Evolutionary conservation across 2,888 invertebrate genomes (phyloP), one percentile per base, ranked within the genome.

Genomic region (Phalangium opilio): DNA sequence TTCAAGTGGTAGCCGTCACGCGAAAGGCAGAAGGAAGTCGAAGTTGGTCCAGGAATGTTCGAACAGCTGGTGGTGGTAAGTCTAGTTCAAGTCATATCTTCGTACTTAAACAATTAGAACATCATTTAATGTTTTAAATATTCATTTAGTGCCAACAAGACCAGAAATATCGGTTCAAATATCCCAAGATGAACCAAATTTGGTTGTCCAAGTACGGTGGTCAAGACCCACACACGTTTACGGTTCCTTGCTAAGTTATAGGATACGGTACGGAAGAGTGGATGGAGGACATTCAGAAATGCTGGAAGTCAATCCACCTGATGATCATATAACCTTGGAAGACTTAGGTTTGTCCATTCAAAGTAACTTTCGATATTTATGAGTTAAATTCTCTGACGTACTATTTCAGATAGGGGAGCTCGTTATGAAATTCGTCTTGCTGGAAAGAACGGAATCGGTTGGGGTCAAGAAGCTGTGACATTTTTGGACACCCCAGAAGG

Each of bases 361-460:
- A n/a, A n/a, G n/a, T n/a, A n/a, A n/a, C n/a, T n/a, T n/a, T n/a
- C n/a, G n/a, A n/a, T n/a, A n/a, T n/a, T n/a, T n/a, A n/a, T n/a
- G n/a, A n/a, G n/a, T n/a, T n/a, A n/a, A n/a, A n/a, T 17, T 27
- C 8, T 27, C 4, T 8, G 4, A 7, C 27, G 27, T 27, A 4
- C 8, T 33, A 45, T 57, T 58, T 39, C 57, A 69, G 93, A 91
- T 67, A 76, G 85, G 54, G 95, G 95, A 1, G 85, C 90, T 0
- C 83, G 84, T 59, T 99, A 98, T 68, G 95, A 96, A 68, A 93
- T 96, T 65, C 75, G 91, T 54, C 79, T 98, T n/a, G 83, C 91
- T 11, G 98, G 93, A 5, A 82, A 81, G 65, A 99, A 98, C 68
- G 79, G 83, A 57, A 85, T 95, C 45, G 96, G 95, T 46, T 81